phyloP scores from a whole-genome alignment of 2,888 invertebrate species.

The Scaptodrosophila latifasciaeformis region DNA sequence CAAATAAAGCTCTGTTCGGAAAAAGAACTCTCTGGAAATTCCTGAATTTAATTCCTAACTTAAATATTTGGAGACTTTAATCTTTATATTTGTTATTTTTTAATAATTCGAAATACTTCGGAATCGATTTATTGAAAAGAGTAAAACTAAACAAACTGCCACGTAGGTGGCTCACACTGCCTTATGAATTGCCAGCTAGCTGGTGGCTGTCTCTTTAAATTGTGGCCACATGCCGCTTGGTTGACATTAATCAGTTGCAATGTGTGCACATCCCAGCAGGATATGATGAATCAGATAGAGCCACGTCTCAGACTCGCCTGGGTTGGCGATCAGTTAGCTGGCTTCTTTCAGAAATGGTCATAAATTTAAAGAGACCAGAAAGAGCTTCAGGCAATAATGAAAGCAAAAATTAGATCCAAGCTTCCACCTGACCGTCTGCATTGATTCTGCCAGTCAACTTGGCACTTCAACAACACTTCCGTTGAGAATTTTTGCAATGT shows the following conservation, averaged over 20 bases:
- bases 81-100: too few species aligned
- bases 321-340: slow-evolving; percentile 5
- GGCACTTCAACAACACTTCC: too few species aligned
- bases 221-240: slow-evolving; percentile 26
- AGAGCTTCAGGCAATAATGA: too few species aligned
- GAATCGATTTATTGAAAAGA: too few species aligned
- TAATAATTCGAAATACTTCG: too few species aligned
- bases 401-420: too few species aligned
- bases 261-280: slow-evolving; percentile 26
- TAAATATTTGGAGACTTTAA: too few species aligned
- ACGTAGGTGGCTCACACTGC: neutral
- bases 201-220: slow-evolving; percentile 13
- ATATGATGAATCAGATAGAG: slow-evolving; percentile 5
- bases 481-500: neutral
- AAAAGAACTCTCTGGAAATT: too few species aligned
- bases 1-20: too few species aligned
- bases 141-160: too few species aligned
- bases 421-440: neutral
- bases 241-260: slow-evolving; percentile 61
- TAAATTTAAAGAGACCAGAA: slow-evolving; percentile 53
- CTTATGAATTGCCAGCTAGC: neutral
- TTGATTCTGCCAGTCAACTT: too few species aligned
- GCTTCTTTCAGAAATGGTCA: slow-evolving; percentile 25
- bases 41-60: too few species aligned
- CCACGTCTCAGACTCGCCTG: slow-evolving; percentile 4